phyloP scores from a whole-genome alignment of 1,140 invertebrate genomes.

The honey bee (Apis mellifera) region DNA sequence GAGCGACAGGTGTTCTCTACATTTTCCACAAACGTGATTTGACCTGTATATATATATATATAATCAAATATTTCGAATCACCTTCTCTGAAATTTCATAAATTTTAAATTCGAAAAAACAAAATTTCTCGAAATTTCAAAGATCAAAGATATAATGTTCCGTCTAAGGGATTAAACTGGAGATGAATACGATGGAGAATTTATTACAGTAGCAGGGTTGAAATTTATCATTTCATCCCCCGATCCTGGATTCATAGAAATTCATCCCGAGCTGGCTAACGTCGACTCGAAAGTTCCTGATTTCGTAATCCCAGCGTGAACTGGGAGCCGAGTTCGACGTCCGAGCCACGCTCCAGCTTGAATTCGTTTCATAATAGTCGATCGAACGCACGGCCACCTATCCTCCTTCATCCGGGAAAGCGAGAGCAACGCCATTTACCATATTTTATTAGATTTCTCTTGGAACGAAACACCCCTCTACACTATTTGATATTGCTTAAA shows the following conservation, averaged over 20 bases:
- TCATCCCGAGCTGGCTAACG: conserved; percentile 32
- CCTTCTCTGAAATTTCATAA: too few relatives aligned
- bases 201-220: neutral
- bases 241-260: conserved; percentile 43
- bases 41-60: too few relatives aligned
- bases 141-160: too few relatives aligned
- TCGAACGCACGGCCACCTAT: conserved; percentile 53
- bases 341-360: conserved; percentile 46
- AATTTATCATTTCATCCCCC: neutral
- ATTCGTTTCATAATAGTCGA: conserved; percentile 60
- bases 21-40: too few relatives aligned
- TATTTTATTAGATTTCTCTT: too few relatives aligned
- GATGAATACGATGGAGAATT: too few relatives aligned
- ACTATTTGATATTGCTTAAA: too few relatives aligned
- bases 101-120: too few relatives aligned
- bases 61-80: too few relatives aligned
- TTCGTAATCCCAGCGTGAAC: conserved; percentile 54
- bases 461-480: neutral
- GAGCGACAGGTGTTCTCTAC: neutral
- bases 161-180: too few relatives aligned
- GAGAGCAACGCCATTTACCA: conserved; percentile 10
- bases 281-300: conserved; percentile 61
- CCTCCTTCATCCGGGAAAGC: conserved; percentile 45
- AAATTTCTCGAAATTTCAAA: too few relatives aligned
- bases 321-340: conserved; percentile 55